phyloP scores from a whole-genome alignment of 2,888 invertebrate genomes.

The Andrena flavipes region DNA sequence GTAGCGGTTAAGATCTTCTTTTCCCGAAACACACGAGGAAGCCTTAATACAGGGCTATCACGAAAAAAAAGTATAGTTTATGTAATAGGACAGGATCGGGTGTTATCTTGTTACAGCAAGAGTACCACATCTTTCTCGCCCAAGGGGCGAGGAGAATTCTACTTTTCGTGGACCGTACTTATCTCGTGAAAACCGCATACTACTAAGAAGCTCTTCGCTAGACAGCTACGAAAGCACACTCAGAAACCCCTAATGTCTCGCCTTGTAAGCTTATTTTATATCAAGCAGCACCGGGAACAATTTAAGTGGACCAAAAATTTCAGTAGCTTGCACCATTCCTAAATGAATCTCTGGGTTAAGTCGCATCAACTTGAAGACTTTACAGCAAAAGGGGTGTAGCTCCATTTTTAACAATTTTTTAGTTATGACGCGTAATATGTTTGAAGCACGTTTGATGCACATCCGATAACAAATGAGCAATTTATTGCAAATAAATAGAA shows the following conservation, averaged over 20 bases:
- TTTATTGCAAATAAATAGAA: no score
- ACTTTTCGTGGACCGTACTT: conserved; percentile 45
- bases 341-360: background rate
- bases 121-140: conserved; percentile 39
- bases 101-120: conserved; percentile 77
- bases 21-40: background rate
- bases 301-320: conserved; percentile 41
- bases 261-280: conserved; percentile 58
- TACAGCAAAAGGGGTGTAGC: no score
- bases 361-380: background rate
- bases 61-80: background rate
- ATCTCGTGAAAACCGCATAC: conserved; percentile 41
- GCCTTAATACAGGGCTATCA: background rate
- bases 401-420: no score
- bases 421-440: no score
- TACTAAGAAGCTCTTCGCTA: conserved; percentile 18
- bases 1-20: background rate
- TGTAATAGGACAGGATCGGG: conserved; percentile 37
- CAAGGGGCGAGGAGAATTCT: conserved; percentile 42
- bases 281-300: background rate
- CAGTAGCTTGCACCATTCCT: background rate
- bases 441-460: no score
- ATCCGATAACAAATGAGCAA: no score
- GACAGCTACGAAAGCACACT: conserved; percentile 37
- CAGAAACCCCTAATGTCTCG: conserved; percentile 32